These are phyloP conservation scores for Gymnodraco acuticeps DNA, from an alignment of 2,797 vertebrate species.

Conservation along the genomic window DNA sequence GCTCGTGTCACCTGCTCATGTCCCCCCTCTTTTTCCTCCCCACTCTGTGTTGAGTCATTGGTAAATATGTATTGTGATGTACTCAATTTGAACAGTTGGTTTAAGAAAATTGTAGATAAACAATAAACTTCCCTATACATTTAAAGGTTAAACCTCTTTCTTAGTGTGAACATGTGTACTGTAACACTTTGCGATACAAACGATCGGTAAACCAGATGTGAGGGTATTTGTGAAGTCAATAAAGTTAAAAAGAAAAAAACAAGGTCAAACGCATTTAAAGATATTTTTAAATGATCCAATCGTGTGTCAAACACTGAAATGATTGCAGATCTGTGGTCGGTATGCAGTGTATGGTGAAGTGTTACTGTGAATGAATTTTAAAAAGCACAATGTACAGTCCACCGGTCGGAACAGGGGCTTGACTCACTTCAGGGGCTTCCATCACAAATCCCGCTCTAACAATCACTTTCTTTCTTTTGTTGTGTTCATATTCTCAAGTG, in stretches of 20 bases:
- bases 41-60: slow-evolving; percentile 69
- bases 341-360: slow-evolving; percentile 58
- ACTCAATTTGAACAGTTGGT: slow-evolving; percentile 78
- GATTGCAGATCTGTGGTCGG: slow-evolving; percentile 41
- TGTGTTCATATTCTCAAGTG: slow-evolving; percentile 91
- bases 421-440: slow-evolving; percentile 95
- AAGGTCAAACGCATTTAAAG: slow-evolving; percentile 7
- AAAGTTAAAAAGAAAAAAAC: neutral
- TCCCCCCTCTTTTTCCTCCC: slow-evolving; percentile 16
- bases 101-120: slow-evolving; percentile 74
- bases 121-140: slow-evolving; percentile 77
- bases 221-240: neutral
- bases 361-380: slow-evolving; percentile 65
- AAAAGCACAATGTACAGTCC: slow-evolving; percentile 81
- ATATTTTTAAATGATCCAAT: slow-evolving; percentile 12
- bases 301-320: slow-evolving; percentile 54
- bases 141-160: slow-evolving; percentile 72
- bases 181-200: slow-evolving; percentile 65
- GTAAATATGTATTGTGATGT: slow-evolving; percentile 80
- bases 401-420: slow-evolving; percentile 79
- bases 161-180: slow-evolving; percentile 65
- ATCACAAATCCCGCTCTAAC: slow-evolving; percentile 91
- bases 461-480: slow-evolving; percentile 86
- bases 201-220: neutral
- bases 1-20: slow-evolving; percentile 75